These are phyloP conservation scores for Pachycephus smyrnensis DNA, from an alignment of 2,888 invertebrate species.

Conservation along the genomic window DNA sequence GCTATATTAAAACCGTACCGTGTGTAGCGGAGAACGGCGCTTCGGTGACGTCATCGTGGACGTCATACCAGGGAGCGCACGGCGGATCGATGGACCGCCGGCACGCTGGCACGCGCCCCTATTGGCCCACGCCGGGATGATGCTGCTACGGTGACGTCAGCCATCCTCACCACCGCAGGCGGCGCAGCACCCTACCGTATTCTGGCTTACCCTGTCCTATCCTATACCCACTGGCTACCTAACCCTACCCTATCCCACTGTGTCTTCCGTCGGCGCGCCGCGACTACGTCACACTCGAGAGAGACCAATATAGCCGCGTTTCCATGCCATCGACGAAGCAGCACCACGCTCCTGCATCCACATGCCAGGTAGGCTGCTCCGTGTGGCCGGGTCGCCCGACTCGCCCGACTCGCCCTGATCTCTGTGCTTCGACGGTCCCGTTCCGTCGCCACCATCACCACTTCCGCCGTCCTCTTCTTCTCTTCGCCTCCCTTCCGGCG, in stretches of 20 bases:
- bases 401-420: neutral
- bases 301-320: neutral
- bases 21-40: slow-evolving; percentile 63
- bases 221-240: no score
- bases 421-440: neutral
- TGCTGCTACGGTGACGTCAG: slow-evolving; percentile 47
- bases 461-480: neutral
- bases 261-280: neutral
- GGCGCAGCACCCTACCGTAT: no score
- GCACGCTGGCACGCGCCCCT: slow-evolving; percentile 38
- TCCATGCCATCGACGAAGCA: no score
- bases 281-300: slow-evolving; percentile 18
- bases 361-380: no score
- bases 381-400: neutral
- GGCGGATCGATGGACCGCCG: slow-evolving; percentile 56
- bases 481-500: neutral
- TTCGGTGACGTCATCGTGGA: slow-evolving; percentile 55
- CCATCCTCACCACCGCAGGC: slow-evolving; percentile 28
- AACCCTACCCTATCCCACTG: no score
- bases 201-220: no score
- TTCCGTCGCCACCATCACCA: neutral
- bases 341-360: no score
- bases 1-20: slow-evolving; percentile 66
- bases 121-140: slow-evolving; percentile 51
- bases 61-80: slow-evolving; percentile 54